Conservation (phyloP, 2,888 invertebrate species). For the Drosophila neutralis region DNA sequence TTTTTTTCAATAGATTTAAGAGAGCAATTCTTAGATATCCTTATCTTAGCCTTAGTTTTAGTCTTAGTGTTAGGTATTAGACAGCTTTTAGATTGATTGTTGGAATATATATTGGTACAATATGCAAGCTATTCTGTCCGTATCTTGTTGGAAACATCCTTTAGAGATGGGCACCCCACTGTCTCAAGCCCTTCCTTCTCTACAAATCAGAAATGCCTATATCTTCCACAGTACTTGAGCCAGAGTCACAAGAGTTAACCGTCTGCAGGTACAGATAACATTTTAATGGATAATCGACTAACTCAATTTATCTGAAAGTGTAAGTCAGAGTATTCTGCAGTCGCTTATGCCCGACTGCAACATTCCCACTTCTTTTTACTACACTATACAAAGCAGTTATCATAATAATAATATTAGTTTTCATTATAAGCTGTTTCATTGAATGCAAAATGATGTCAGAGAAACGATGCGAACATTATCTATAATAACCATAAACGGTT, state of each 20-base stretch:
- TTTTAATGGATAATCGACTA: neutral
- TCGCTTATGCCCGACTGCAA: neutral
- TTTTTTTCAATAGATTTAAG: neutral
- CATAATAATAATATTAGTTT: neutral
- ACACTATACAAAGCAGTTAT: neutral
- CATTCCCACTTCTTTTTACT: neutral
- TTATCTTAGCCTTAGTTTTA: neutral
- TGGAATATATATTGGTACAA: neutral
- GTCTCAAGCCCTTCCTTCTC: rapidly evolving
- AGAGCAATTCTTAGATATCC: rapidly evolving
- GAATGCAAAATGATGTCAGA: neutral
- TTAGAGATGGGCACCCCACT: neutral
- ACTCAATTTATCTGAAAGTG: neutral
- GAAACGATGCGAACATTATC: neutral
- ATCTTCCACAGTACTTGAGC: neutral
- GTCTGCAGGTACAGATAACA: neutral
- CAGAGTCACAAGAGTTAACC: neutral
- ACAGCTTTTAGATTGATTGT: neutral
- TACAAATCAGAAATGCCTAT: neutral
- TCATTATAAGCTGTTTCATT: neutral
- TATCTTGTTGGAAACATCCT: neutral
- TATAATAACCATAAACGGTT: neutral
- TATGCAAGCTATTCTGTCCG: neutral
- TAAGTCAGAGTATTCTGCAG: neutral
- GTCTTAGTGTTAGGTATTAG: neutral